Percentiles rank a stretch among this genome's conserved stretches.
Conservation (phyloP, 2,113 vertebrate species). For the Hippoglossus stenolepis region DNA sequence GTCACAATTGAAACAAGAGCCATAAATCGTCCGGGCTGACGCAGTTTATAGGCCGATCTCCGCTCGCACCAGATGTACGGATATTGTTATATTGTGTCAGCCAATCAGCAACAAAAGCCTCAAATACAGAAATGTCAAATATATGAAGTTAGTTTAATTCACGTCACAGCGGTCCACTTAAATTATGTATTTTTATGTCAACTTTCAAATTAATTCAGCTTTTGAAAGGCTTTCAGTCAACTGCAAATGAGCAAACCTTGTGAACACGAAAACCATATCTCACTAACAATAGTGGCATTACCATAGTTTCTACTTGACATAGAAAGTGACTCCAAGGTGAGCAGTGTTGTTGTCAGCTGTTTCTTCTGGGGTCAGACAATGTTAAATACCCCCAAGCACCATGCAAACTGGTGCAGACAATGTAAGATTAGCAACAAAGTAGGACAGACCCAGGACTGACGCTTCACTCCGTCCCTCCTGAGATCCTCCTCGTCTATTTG, state of each 20-base stretch:
- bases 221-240: neutral
- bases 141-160: no score
- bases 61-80: neutral
- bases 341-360: slow-evolving; percentile 34
- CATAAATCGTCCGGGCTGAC: neutral
- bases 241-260: neutral
- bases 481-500: slow-evolving; percentile 51
- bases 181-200: no score
- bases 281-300: neutral
- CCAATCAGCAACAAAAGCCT: neutral
- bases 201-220: neutral
- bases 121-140: no score
- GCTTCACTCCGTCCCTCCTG: slow-evolving; percentile 49
- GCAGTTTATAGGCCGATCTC: neutral
- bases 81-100: neutral
- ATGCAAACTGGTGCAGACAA: slow-evolving; percentile 58
- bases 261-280: neutral
- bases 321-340: slow-evolving; percentile 47
- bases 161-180: no score
- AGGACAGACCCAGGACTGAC: slow-evolving; percentile 53
- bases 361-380: slow-evolving; percentile 23
- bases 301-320: neutral
- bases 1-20: neutral
- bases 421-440: slow-evolving; percentile 65
- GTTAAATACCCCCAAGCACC: slow-evolving; percentile 40